Percentiles rank a stretch among this genome's conserved stretches.
phyloP scores from a whole-genome alignment of 2,113 vertebrate species.

The Myiagra hebetior region DNA sequence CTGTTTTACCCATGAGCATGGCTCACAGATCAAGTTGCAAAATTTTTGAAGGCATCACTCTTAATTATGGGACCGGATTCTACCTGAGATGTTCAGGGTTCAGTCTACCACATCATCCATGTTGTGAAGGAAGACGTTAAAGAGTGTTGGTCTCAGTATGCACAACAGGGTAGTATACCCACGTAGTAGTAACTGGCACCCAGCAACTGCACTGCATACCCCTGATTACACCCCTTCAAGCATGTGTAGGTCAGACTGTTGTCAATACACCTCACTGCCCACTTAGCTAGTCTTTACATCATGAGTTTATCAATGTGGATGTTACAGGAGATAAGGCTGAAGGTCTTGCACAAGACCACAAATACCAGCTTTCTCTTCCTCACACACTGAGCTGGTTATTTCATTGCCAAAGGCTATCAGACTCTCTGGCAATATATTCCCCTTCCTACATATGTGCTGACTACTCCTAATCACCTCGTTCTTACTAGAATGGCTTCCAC shows the following conservation, averaged over 20 bases:
- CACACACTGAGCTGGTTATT: neutral
- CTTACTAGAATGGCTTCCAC: neutral
- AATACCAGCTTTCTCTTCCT: neutral
- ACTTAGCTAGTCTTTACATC: neutral
- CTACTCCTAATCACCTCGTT: neutral
- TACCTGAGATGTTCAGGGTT: neutral
- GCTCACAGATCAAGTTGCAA: neutral
- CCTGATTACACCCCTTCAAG: neutral
- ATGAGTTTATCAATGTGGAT: neutral
- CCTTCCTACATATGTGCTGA: neutral
- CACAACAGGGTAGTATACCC: no score
- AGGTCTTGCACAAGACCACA: neutral
- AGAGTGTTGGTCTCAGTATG: neutral
- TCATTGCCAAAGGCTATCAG: neutral
- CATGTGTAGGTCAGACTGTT: neutral
- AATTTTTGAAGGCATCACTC: neutral
- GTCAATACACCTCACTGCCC: neutral
- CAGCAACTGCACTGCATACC: neutral
- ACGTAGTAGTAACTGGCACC: neutral
- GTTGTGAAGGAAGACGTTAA: neutral
- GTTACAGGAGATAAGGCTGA: neutral
- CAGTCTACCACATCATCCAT: neutral
- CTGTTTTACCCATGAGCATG: neutral
- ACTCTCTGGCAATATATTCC: neutral
- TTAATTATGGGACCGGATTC: rapidly evolving